Evolutionary conservation across 2,113 vertebrate genomes (phyloP).

Genomic region (Microcebus tavaratra): DNA sequence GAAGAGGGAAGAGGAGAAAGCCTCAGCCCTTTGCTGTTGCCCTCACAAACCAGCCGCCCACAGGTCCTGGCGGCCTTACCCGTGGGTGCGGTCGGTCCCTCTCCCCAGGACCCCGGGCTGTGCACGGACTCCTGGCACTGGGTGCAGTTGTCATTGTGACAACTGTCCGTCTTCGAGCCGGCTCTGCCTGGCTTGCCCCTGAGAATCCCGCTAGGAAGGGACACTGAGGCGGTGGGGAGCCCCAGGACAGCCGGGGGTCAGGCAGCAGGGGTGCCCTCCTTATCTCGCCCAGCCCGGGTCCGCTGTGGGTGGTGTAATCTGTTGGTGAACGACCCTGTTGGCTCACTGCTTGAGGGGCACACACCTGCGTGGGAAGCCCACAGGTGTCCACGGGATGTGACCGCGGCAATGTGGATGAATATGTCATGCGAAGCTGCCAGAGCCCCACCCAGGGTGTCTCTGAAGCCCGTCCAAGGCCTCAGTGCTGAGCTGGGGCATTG

Average conservation of each 20-base stretch:
- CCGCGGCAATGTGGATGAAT: neutral
- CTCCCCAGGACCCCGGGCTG: neutral
- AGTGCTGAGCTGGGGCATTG: neutral
- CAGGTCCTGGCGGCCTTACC: neutral
- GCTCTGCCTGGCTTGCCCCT: neutral
- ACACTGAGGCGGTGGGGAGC: rapidly evolving
- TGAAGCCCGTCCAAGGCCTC: neutral
- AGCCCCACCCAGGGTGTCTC: neutral
- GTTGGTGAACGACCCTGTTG: rapidly evolving
- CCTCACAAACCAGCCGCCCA: neutral
- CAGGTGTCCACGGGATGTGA: neutral
- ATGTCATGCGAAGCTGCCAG: neutral
- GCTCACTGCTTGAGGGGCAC: neutral
- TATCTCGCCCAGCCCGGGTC: rapidly evolving
- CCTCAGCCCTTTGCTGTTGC: neutral
- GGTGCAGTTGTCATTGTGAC: rapidly evolving
- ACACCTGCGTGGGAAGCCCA: neutral
- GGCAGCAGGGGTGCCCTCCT: neutral
- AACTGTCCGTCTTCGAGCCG: neutral
- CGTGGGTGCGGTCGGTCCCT: neutral
- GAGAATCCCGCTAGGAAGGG: rapidly evolving
- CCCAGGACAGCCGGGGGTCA: rapidly evolving
- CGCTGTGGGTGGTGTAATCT: neutral
- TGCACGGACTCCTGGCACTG: no score
- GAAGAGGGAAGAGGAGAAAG: neutral